These are phyloP conservation scores for Xanthorhoe spadicearia DNA, from an alignment of 2,888 invertebrate genomes.

Conservation along the genomic window DNA sequence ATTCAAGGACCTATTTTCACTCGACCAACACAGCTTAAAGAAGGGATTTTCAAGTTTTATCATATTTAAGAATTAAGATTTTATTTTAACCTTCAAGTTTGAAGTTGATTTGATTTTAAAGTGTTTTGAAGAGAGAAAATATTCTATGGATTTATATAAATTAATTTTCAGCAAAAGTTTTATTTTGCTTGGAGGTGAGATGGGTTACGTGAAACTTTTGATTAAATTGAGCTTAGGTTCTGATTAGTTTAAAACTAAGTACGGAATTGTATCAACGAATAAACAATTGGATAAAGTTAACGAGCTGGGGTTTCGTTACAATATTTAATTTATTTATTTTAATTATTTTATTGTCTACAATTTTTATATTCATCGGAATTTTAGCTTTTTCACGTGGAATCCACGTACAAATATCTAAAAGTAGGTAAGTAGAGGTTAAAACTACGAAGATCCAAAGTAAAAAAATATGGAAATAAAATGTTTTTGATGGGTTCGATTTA, in stretches of 20 bases:
- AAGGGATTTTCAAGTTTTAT: background rate
- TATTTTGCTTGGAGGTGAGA: slow-evolving; percentile 1
- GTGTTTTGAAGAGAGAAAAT: slow-evolving; percentile 11
- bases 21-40: no score
- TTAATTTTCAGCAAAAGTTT: slow-evolving; percentile 15
- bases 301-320: no score
- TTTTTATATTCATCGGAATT: no score
- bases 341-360: no score
- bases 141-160: slow-evolving; percentile 9
- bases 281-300: background rate
- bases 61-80: background rate
- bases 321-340: no score
- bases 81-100: slow-evolving; percentile 19
- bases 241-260: background rate
- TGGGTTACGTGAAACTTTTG: background rate
- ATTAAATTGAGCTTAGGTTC: background rate
- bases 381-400: no score
- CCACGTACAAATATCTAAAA: no score
- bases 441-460: no score
- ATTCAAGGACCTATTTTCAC: no score
- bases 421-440: no score
- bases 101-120: slow-evolving; percentile 29
- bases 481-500: no score
- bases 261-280: background rate
- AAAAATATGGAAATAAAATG: no score